These are phyloP conservation scores for Tyrophagus putrescentiae DNA, from an alignment of 1,140 invertebrate genomes.

Conservation along the genomic window DNA sequence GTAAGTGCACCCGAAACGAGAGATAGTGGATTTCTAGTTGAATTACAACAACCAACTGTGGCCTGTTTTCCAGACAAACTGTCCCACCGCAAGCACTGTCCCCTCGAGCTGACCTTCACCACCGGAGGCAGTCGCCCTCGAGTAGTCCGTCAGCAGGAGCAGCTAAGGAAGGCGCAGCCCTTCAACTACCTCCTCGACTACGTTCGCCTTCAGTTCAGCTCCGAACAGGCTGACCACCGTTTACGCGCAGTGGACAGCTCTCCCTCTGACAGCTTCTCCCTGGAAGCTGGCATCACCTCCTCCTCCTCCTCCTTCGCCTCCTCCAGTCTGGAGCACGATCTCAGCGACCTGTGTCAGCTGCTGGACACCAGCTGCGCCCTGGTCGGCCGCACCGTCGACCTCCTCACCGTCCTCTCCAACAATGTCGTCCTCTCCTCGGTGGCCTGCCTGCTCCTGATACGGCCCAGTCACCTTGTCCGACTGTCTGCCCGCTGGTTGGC, in stretches of 20 bases:
- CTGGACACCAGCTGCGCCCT: neutral
- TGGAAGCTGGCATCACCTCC: neutral
- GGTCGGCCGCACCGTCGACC: neutral
- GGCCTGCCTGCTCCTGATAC: neutral
- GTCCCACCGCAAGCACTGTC: neutral
- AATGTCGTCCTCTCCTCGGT: neutral
- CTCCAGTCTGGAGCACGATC: neutral
- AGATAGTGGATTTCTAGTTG: neutral
- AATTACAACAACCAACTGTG: neutral
- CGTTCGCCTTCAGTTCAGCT: neutral
- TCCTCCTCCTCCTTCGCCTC: neutral
- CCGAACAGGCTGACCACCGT: neutral
- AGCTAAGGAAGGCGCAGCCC: neutral
- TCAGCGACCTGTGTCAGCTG: slow-evolving; percentile 1
- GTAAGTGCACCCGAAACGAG: neutral
- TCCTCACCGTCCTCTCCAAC: neutral
- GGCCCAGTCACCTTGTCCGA: neutral
- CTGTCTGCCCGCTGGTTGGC: neutral
- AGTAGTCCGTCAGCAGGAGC: neutral
- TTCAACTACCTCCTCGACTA: neutral
- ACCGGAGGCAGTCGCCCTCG: neutral
- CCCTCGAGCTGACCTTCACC: neutral
- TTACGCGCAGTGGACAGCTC: neutral
- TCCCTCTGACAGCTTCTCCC: too few relatives aligned
- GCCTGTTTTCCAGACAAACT: neutral